Evolutionary conservation across 1,140 invertebrate genomes (phyloP).

Genomic region (Chironomus striatipennis): DNA sequence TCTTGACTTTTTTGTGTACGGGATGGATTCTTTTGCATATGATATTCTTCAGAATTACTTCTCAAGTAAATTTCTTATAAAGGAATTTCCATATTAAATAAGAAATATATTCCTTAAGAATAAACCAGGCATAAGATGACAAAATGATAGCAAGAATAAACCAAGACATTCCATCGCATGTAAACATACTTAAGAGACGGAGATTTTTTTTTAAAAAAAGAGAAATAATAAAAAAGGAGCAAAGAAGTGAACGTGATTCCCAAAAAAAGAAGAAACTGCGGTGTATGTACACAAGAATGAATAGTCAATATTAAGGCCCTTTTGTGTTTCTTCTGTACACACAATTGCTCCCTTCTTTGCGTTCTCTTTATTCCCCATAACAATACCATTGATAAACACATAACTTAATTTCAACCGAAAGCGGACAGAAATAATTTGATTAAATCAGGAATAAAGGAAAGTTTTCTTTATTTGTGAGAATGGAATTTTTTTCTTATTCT

Average conservation of each 20-base stretch:
- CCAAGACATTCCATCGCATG: neutral
- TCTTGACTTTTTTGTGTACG: no score
- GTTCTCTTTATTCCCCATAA: neutral
- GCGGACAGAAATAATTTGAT: conserved; percentile 13
- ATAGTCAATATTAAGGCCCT: neutral
- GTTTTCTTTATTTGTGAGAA: neutral
- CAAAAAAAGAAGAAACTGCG: no score
- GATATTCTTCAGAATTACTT: no score
- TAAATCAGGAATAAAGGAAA: neutral
- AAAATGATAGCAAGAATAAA: neutral
- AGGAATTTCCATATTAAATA: neutral
- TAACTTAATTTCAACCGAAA: conserved; percentile 14
- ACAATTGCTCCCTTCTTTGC: neutral
- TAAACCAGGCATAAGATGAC: neutral
- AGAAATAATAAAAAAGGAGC: no score
- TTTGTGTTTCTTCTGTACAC: neutral
- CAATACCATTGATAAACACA: conserved; percentile 2
- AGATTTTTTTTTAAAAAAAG: no score
- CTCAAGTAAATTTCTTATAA: no score
- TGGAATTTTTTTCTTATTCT: no score
- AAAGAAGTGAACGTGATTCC: no score
- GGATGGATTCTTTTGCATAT: no score
- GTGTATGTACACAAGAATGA: no score
- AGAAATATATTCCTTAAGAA: neutral
- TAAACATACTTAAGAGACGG: neutral